Conservation (phyloP, 2,888 invertebrate genomes). For the Hololepta plana region DNA sequence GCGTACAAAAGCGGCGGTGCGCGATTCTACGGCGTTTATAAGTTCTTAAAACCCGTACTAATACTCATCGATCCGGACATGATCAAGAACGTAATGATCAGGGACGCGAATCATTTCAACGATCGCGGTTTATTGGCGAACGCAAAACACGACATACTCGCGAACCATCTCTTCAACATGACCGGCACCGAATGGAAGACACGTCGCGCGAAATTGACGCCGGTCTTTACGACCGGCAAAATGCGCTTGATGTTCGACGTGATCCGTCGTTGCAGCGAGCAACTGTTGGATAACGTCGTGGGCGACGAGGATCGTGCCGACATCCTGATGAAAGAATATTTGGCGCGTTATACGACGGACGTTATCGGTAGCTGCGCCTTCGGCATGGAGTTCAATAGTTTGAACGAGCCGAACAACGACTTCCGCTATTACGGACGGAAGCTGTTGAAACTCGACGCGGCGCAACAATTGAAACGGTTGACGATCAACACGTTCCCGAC, state of each 20-base stretch:
- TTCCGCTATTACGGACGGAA: constrained; percentile 17
- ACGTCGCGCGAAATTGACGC: constrained; percentile 29
- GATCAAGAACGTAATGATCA: constrained; percentile 23
- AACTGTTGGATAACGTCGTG: not conserved
- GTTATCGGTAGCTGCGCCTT: constrained; percentile 4
- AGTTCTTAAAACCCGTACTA: not conserved
- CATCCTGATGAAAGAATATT: not conserved
- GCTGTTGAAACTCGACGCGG: constrained; percentile 8
- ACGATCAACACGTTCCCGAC: constrained; percentile 26
- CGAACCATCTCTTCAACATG: constrained; percentile 21
- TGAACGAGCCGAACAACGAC: constrained; percentile 27
- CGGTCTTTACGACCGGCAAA: constrained; percentile 30
- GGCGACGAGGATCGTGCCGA: not conserved
- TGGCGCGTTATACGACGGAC: constrained; percentile 3
- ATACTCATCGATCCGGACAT: constrained; percentile 9
- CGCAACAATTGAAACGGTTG: constrained; percentile 16
- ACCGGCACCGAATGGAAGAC: constrained; percentile 29
- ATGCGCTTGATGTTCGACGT: constrained; percentile 28
- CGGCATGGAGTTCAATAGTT: constrained; percentile 5
- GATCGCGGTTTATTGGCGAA: constrained; percentile 25
- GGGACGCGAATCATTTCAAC: constrained; percentile 25
- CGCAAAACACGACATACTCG: constrained; percentile 22
- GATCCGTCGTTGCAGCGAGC: constrained; percentile 18
- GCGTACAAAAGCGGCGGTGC: too few relatives aligned
- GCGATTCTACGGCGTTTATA: constrained; percentile 7